Conservation (phyloP, 2,113 vertebrate species). For the Colaptes auratus region DNA sequence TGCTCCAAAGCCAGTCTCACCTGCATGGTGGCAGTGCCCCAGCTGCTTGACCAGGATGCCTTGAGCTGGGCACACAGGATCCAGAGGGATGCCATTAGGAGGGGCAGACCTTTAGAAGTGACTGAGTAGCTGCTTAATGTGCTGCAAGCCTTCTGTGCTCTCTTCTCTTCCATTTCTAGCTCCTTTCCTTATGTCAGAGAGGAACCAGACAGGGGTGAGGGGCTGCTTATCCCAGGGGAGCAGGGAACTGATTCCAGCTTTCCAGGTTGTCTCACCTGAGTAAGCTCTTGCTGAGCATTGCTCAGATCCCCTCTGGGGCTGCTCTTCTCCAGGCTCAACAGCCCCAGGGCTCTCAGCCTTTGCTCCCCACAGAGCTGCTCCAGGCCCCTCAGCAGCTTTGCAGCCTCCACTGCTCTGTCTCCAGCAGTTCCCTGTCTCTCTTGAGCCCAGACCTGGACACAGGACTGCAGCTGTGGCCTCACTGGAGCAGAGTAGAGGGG, state of each 20-base stretch:
- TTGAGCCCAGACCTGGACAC: no score
- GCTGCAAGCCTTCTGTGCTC: not conserved
- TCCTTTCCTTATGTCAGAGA: not conserved
- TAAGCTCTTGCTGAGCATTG: no score
- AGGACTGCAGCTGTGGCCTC: not conserved
- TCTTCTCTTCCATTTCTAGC: not conserved
- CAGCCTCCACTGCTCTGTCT: no score
- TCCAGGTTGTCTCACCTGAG: not conserved
- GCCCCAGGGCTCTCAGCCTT: no score
- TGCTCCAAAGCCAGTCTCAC: not conserved
- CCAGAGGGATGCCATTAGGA: not conserved
- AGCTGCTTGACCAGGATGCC: not conserved
- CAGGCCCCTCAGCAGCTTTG: no score
- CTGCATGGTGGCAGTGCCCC: no score
- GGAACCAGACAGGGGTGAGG: not conserved
- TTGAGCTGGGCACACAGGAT: not conserved
- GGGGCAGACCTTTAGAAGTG: not conserved
- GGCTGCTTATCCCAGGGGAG: not conserved
- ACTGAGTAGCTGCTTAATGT: not conserved
- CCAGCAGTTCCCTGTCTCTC: no score
- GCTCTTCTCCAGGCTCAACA: no score
- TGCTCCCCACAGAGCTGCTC: no score
- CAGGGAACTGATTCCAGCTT: not conserved
- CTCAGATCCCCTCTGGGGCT: no score
- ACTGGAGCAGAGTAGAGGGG: not conserved